Evolutionary conservation across 2,797 vertebrate species (phyloP).

Genomic region (Silurus lanzhouensis): DNA sequence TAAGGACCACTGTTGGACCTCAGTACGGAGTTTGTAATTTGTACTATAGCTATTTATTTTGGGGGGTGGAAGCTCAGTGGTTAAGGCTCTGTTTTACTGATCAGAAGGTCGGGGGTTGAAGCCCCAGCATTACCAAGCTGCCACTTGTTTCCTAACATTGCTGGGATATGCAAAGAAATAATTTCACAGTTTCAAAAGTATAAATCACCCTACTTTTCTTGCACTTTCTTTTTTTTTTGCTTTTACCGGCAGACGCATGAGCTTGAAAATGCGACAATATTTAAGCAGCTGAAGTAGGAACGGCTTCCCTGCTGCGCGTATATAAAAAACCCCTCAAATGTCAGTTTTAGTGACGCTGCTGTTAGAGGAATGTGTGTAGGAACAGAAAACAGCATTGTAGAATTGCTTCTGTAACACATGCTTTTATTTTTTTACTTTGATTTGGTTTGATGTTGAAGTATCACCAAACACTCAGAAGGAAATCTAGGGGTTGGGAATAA

Average conservation of each 20-base stretch:
- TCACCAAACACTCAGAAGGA: not conserved
- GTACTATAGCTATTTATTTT: not conserved
- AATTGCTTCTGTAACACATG: not conserved
- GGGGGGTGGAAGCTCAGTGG: no score
- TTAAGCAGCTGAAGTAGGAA: conserved; percentile 21
- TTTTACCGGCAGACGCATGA: not conserved
- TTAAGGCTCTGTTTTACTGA: no score
- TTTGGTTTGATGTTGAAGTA: not conserved
- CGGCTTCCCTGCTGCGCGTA: conserved; percentile 13
- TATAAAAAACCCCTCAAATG: conserved; percentile 1
- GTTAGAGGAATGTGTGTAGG: not conserved
- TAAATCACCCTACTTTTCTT: no score
- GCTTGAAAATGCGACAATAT: conserved; percentile 11
- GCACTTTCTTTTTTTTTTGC: not conserved
- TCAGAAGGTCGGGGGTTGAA: no score
- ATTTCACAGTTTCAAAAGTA: no score
- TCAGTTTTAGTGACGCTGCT: conserved; percentile 11
- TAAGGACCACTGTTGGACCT: not conserved
- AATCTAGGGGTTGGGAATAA: not conserved
- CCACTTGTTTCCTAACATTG: no score
- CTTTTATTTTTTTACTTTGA: not conserved
- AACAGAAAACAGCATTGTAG: not conserved
- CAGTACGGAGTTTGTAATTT: not conserved
- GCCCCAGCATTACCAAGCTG: no score
- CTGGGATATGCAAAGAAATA: no score